These are phyloP conservation scores for Tachuris rubrigastra DNA, from an alignment of 2,113 vertebrate species.

Conservation along the genomic window DNA sequence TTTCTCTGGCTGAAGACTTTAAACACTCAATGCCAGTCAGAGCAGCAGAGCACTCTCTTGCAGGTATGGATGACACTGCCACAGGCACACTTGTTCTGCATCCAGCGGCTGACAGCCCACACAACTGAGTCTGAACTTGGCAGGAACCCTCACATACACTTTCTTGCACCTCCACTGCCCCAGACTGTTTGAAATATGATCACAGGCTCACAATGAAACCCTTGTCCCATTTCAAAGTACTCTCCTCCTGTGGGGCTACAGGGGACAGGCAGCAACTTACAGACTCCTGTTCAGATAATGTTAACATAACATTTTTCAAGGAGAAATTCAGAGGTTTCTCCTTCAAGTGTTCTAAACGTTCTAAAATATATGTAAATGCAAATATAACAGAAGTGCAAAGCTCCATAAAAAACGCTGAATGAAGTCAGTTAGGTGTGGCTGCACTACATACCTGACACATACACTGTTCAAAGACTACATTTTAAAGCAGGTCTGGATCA, in stretches of 20 bases:
- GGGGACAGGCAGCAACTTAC: neutral
- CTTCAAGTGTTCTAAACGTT: neutral
- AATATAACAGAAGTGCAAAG: neutral
- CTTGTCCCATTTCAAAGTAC: neutral
- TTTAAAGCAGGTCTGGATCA: neutral
- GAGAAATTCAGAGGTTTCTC: neutral
- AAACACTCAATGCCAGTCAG: neutral
- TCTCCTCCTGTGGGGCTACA: neutral
- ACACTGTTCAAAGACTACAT: neutral
- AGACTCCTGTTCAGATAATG: neutral
- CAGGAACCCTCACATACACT: neutral
- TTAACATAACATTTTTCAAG: neutral
- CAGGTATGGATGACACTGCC: neutral
- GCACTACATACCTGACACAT: neutral
- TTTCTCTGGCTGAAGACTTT: neutral
- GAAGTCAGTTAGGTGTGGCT: neutral
- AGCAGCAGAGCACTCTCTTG: neutral
- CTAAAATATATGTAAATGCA: neutral
- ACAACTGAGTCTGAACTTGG: neutral
- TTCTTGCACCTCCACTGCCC: neutral
- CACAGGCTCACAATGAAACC: neutral
- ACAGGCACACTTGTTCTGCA: fast-evolving
- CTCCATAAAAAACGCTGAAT: neutral
- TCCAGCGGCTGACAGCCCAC: neutral
- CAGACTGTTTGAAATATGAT: neutral